phyloP scores from a whole-genome alignment of 2,797 vertebrate genomes.

The Tokudaia muenninki region DNA sequence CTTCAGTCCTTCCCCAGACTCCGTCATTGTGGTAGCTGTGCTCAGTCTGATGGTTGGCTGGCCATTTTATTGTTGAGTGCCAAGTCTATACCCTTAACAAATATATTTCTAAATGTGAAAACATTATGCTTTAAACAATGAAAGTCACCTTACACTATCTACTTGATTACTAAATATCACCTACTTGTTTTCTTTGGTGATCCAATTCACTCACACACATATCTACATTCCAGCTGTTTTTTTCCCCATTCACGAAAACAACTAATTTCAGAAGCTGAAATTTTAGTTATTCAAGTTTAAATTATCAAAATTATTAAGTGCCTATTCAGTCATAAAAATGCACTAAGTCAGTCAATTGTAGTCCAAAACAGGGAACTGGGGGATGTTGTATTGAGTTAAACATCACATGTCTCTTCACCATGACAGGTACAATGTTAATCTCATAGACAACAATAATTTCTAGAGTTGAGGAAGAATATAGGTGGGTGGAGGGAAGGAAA shows the following conservation, averaged over 20 bases:
- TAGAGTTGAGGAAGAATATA: too few species aligned
- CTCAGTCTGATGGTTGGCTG: neutral
- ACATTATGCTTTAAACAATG: neutral
- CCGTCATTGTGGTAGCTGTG: too few species aligned
- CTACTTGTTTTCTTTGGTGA: neutral
- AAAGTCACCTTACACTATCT: neutral
- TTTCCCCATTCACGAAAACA: neutral
- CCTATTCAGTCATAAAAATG: neutral
- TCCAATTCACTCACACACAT: neutral
- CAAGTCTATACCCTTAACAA: neutral
- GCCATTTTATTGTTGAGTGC: neutral
- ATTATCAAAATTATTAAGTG: neutral
- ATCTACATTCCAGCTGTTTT: neutral
- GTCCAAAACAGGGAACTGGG: neutral
- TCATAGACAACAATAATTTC: too few species aligned
- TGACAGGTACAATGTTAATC: neutral
- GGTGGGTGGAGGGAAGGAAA: rapidly evolving
- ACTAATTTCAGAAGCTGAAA: neutral
- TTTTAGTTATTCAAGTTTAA: neutral
- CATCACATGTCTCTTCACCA: neutral
- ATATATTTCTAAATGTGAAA: neutral
- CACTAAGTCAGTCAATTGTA: neutral
- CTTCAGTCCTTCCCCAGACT: too few species aligned
- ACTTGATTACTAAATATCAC: neutral
- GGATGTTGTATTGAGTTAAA: neutral